phyloP scores from a whole-genome alignment of 1,140 invertebrate species.

The Aphidius gifuensis region DNA sequence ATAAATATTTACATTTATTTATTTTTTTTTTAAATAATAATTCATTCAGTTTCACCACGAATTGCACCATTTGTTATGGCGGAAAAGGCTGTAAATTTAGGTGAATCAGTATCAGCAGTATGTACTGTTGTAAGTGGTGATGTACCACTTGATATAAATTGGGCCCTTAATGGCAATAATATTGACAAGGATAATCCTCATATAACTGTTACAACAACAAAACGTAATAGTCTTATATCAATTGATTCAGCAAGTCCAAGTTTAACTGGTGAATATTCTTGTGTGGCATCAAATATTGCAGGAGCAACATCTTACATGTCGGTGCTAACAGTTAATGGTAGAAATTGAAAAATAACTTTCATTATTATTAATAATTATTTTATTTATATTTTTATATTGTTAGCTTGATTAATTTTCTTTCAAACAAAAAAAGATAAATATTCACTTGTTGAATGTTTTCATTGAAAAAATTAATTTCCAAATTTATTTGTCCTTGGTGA shows the following conservation, averaged over 20 bases:
- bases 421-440: too few species aligned
- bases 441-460: not conserved
- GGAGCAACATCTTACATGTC: slow-evolving; percentile 66
- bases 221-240: slow-evolving; percentile 56
- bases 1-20: not conserved
- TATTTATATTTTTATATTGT: slow-evolving; percentile 1
- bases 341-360: slow-evolving; percentile 6
- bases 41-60: slow-evolving; percentile 50
- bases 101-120: slow-evolving; percentile 54
- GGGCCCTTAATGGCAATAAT: slow-evolving; percentile 58
- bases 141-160: slow-evolving; percentile 61
- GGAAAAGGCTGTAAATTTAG: slow-evolving; percentile 54
- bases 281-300: slow-evolving; percentile 71
- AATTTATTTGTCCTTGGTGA: not conserved
- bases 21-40: not conserved
- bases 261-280: slow-evolving; percentile 73
- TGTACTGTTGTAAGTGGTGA: slow-evolving; percentile 66
- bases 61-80: slow-evolving; percentile 56
- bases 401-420: not conserved
- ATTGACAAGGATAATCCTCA: slow-evolving; percentile 36
- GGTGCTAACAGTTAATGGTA: slow-evolving; percentile 72
- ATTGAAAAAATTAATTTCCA: too few species aligned
- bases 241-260: slow-evolving; percentile 59
- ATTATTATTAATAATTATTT: slow-evolving; percentile 4
- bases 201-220: slow-evolving; percentile 47